Percentiles rank a stretch among this genome's conserved stretches.
phyloP scores from a whole-genome alignment of 2,797 vertebrate genomes.

The Characodon lateralis region DNA sequence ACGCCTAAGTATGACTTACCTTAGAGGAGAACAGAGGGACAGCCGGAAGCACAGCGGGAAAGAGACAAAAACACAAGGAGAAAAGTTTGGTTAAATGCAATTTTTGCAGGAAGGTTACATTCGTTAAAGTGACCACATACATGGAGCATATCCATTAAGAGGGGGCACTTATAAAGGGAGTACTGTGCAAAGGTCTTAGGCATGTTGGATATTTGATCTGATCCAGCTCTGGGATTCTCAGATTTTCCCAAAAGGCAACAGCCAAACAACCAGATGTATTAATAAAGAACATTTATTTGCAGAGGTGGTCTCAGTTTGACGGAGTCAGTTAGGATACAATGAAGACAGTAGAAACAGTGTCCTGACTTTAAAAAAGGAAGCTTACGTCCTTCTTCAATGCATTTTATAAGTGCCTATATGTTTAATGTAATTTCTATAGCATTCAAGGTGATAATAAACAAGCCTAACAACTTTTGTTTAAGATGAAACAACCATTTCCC shows the following conservation, averaged over 20 bases:
- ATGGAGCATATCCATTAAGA: constrained; percentile 31
- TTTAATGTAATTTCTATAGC: neutral
- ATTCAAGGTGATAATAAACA: neutral
- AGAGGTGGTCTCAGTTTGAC: neutral
- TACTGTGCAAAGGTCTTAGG: constrained; percentile 22
- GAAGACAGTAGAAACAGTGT: neutral
- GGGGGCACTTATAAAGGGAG: constrained; percentile 2
- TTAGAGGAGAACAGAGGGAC: constrained; percentile 76
- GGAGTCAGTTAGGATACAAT: neutral
- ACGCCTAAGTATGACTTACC: constrained; percentile 77
- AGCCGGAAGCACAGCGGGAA: constrained; percentile 62
- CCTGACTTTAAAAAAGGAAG: neutral
- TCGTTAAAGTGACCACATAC: constrained; percentile 51
- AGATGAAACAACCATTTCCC: neutral
- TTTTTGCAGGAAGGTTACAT: neutral
- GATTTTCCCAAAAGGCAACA: neutral
- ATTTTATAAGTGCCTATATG: neutral
- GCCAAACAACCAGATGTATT: no score
- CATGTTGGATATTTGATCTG: neutral
- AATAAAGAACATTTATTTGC: no score
- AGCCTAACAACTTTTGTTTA: neutral
- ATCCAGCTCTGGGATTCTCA: neutral
- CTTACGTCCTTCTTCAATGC: no score
- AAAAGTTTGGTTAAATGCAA: constrained; percentile 73
- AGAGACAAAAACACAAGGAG: constrained; percentile 32